These are phyloP conservation scores for Tribolium madens DNA, from an alignment of 1,140 invertebrate species.

Conservation along the genomic window DNA sequence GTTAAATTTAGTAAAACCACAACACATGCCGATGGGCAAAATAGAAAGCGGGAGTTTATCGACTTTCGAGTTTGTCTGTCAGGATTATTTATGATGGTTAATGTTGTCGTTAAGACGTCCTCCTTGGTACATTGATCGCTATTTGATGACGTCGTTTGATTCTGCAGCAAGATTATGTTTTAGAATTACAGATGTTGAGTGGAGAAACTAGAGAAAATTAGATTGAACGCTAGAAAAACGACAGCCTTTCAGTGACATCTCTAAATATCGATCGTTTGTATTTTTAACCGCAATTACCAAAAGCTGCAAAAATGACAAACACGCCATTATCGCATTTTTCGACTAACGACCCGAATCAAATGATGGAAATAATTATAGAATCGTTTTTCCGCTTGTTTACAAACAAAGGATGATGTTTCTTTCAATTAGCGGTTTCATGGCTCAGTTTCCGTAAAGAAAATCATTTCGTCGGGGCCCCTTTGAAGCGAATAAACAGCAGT, in stretches of 20 bases:
- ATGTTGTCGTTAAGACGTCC: constrained; percentile 53
- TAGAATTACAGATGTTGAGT: constrained; percentile 48
- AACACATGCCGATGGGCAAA: constrained; percentile 24
- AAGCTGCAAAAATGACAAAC: neutral
- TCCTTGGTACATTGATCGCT: constrained; percentile 52
- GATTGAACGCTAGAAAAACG: constrained; percentile 29
- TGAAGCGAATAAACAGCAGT: constrained; percentile 22
- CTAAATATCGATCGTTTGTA: constrained; percentile 25
- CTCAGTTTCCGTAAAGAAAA: neutral
- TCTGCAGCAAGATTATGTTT: constrained; percentile 48
- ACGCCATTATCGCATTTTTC: neutral
- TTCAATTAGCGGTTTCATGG: constrained; percentile 20
- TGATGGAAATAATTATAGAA: neutral
- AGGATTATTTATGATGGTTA: constrained; percentile 54
- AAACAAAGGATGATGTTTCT: constrained; percentile 25
- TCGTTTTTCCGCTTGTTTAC: constrained; percentile 2
- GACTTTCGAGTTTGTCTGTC: constrained; percentile 49
- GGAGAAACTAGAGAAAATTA: constrained; percentile 8
- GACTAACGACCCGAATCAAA: neutral
- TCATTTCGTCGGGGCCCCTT: neutral
- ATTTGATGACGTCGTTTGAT: constrained; percentile 55
- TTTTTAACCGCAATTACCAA: constrained; percentile 35
- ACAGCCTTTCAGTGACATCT: constrained; percentile 39
- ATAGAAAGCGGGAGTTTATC: constrained; percentile 47
- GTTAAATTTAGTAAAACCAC: constrained; percentile 23